These are phyloP conservation scores for Panagrolaimus sp. DNA, from an alignment of 1,140 invertebrate species.

Conservation along the genomic window DNA sequence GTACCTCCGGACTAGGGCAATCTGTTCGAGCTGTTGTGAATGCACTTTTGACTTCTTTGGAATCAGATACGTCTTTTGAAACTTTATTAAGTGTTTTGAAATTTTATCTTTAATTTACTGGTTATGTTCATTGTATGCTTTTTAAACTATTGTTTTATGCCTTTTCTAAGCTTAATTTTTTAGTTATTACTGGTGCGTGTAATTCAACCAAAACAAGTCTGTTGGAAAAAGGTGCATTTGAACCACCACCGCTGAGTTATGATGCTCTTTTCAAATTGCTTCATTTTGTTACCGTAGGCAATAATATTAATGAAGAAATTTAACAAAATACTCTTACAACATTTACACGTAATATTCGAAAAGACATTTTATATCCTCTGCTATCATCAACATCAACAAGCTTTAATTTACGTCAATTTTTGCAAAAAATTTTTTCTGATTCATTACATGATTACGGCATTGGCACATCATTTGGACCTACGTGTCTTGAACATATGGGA, in stretches of 20 bases:
- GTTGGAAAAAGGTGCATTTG: neutral
- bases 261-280: neutral
- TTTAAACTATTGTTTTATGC: neutral
- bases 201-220: neutral
- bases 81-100: neutral
- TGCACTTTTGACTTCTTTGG: neutral
- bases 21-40: neutral
- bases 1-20: neutral
- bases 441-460: neutral
- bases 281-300: neutral
- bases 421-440: neutral
- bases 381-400: neutral
- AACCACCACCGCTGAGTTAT: neutral
- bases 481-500: neutral
- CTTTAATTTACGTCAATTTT: neutral
- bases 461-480: neutral
- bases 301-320: neutral
- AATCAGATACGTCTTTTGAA: neutral
- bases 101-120: slow-evolving; percentile 1
- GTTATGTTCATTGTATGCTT: slow-evolving; percentile 4
- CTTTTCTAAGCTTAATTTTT: neutral
- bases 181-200: neutral
- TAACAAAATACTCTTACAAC: neutral
- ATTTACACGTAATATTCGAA: neutral
- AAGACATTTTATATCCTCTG: neutral